Evolutionary conservation across 2,113 vertebrate species (phyloP).

Genomic region (Melanerpes formicivorus): DNA sequence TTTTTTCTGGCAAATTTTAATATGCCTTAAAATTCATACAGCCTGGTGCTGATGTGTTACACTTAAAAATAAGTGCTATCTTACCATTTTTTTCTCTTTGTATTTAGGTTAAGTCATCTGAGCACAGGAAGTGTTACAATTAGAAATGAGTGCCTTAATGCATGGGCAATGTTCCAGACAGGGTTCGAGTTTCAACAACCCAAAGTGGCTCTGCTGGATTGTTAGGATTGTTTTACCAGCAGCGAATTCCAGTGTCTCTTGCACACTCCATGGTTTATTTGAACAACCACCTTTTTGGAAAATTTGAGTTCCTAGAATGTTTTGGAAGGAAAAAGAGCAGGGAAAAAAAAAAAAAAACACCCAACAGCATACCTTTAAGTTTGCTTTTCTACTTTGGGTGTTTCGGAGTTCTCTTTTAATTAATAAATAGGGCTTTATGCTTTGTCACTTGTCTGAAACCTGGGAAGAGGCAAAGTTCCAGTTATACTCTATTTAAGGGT

Average conservation of each 20-base stretch:
- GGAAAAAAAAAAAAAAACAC: not conserved
- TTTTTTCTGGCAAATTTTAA: not conserved
- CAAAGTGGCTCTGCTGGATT: not conserved
- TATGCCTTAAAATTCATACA: not conserved
- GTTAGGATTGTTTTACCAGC: not conserved
- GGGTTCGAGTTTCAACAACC: not conserved
- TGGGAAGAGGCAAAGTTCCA: not conserved
- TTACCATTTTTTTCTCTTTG: constrained; percentile 4
- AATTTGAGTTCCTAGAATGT: not conserved
- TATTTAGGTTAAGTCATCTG: not conserved
- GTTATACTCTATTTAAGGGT: not conserved
- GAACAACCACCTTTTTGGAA: not conserved
- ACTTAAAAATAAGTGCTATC: not conserved
- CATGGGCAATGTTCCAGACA: not conserved
- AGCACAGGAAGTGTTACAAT: not conserved
- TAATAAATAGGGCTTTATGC: not conserved
- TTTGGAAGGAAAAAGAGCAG: not conserved
- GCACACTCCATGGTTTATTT: not conserved
- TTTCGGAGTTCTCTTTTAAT: not conserved
- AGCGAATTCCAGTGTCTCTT: not conserved
- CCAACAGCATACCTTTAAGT: not conserved
- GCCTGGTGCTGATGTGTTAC: not conserved
- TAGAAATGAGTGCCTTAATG: not conserved
- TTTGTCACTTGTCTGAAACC: not conserved
- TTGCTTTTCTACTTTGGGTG: not conserved